Evolutionary conservation across 2,888 invertebrate species (phyloP).

Genomic region (Rhagium mordax): DNA sequence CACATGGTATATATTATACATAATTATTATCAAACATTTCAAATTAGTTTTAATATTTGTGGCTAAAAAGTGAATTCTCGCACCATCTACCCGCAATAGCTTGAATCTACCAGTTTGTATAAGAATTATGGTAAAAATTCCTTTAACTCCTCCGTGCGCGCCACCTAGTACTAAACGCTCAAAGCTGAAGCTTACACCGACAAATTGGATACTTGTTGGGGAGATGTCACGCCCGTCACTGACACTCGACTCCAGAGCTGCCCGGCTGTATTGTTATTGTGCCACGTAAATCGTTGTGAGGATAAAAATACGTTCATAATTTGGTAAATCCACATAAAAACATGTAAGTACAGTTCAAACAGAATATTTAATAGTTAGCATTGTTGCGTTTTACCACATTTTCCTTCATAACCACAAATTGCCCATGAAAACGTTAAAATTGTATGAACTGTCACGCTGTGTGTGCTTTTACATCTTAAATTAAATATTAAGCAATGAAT

Average conservation of each 20-base stretch:
- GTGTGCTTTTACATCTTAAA: neutral
- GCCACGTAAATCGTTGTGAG: slow-evolving; percentile 11
- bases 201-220: neutral
- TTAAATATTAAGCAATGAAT: neutral
- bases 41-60: neutral
- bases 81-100: neutral
- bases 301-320: neutral
- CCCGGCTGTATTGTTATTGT: slow-evolving; percentile 20
- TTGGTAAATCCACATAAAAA: neutral
- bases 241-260: neutral
- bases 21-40: too few species aligned
- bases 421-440: neutral
- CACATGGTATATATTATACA: too few species aligned
- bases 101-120: neutral
- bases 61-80: neutral
- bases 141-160: neutral
- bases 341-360: slow-evolving; percentile 16
- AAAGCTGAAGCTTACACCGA: neutral
- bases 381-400: neutral
- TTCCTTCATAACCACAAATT: slow-evolving; percentile 6
- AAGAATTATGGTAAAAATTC: neutral
- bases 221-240: neutral
- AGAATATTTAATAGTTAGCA: neutral
- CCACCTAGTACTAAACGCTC: neutral
- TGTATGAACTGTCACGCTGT: neutral